Conservation (phyloP, 2,797 vertebrate genomes). For the Nyctibius grandis region DNA sequence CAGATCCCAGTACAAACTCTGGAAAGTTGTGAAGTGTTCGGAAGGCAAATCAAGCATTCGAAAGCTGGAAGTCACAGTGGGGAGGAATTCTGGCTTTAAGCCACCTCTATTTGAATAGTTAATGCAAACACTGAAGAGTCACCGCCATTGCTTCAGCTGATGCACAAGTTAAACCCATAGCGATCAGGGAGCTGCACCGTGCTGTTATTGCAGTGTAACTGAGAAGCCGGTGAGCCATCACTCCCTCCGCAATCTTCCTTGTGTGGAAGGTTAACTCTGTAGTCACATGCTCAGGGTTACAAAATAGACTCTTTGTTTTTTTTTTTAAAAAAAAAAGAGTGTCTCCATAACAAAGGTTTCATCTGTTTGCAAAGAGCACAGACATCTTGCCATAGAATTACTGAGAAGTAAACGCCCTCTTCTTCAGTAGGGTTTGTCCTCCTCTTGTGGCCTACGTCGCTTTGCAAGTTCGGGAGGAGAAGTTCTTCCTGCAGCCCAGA, state of each 20-base stretch:
- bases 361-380: background rate
- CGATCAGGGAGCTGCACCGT: rapidly evolving
- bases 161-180: background rate
- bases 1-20: background rate
- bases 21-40: background rate
- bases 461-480: background rate
- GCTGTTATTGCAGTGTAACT: background rate
- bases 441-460: background rate
- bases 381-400: background rate
- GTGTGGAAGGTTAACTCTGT: background rate
- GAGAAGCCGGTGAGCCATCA: rapidly evolving
- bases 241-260: rapidly evolving
- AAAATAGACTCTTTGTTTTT: too few relatives aligned
- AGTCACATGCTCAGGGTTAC: rapidly evolving
- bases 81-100: background rate
- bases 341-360: background rate
- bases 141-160: rapidly evolving
- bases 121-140: background rate
- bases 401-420: background rate
- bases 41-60: background rate
- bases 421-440: background rate
- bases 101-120: background rate
- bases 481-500: background rate
- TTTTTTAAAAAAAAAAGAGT: too few relatives aligned
- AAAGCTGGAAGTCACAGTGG: background rate